Base-by-base conservation (phyloP, 2,113 vertebrate genomes). In the Apodemus speciosus region DNA sequence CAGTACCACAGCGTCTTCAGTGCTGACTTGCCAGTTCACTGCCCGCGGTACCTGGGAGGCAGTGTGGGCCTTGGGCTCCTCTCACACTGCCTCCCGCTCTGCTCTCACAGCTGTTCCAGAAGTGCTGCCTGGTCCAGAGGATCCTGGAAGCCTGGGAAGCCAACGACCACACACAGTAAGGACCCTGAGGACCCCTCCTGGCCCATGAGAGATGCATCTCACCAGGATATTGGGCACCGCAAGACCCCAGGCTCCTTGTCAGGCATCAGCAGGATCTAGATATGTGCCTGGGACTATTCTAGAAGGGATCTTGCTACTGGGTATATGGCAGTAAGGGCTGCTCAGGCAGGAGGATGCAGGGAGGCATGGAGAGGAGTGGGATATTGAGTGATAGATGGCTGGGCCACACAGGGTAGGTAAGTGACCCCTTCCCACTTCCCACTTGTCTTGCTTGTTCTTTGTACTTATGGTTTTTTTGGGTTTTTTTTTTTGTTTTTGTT, bases 131-230 rank as follows among this genome's bases (percentile, higher is more conserved):
- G 95, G 98, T 99, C 77, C 99, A 99, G 93, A 99, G 99, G 97
- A 99, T 99, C 97, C 94, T 99, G 92, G 99, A 99, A 14, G 99
- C 99, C 94, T 99, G 99, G 99, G 99, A 99, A 96, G 98, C 99
- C 97, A 99, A 99, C 2, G 99, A 99, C 97, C 98, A 98, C 97
- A 99, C 99, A 95, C 99, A 99, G 99, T 99, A 98, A 98, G 99
- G 43, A 68, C 53, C 30, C 49, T 4, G 46, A 88, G 86, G 79
- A 83, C 27, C 35, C 56, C 30, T 10, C 68, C 58, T 18, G 23
- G 30, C 40, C 56, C 10, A 18, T 60, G 1, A 32, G 46, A 49
- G 46, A 43, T 8, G 25, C 32, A 49, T 27, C 6, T 81, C 49
- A 49, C 14, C 66, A 35, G 56, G 69, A 38, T 43, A 13, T 6